Evolutionary conservation across 2,888 invertebrate species (phyloP).

Genomic region (Lapara coniferarum): DNA sequence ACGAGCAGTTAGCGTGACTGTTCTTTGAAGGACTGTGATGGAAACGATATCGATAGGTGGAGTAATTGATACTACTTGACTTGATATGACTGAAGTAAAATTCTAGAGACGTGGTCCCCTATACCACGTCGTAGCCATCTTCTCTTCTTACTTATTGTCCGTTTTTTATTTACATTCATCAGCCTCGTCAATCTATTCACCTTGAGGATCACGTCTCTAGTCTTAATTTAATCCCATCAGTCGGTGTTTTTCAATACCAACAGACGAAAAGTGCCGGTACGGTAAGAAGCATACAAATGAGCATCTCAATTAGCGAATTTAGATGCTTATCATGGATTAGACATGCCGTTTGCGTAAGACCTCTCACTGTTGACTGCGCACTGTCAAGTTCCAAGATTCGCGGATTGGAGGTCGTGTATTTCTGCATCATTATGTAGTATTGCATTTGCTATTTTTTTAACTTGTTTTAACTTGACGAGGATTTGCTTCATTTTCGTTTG

Average conservation of each 20-base stretch:
- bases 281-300: conserved; percentile 1
- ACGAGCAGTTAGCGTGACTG: conserved; percentile 3
- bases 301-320: conserved; percentile 15
- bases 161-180: no score
- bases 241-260: conserved; percentile 2
- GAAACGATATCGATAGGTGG: not conserved
- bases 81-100: not conserved
- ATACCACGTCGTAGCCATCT: no score
- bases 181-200: no score
- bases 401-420: not conserved
- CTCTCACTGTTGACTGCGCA: not conserved
- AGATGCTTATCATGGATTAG: conserved; percentile 16
- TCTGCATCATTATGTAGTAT: not conserved
- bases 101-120: not conserved
- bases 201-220: no score
- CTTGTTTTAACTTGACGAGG: no score
- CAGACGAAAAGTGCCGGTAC: conserved; percentile 14
- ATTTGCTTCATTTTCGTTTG: no score
- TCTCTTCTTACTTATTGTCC: no score
- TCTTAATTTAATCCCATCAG: conserved; percentile 1
- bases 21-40: not conserved
- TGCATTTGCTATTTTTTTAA: no score
- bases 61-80: not conserved
- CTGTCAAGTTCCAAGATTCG: not conserved
- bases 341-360: conserved; percentile 11